Conservation (phyloP, 1,140 invertebrate genomes). For the Trachymyrmex cornetzi region DNA sequence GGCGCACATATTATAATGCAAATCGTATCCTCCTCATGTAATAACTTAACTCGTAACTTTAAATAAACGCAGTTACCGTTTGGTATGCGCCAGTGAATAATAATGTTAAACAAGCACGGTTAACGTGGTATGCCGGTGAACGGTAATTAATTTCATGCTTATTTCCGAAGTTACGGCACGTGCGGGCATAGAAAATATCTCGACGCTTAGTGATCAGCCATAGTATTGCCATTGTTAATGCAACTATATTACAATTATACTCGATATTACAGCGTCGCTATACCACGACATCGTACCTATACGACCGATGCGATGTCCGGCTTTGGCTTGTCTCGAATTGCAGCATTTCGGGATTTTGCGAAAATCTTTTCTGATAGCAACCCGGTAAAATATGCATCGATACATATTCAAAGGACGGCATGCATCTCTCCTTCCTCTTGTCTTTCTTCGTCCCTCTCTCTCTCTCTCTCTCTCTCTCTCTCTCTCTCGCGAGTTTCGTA, state of each 20-base stretch:
- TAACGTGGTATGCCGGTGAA: neutral
- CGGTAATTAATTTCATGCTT: slow-evolving; percentile 51
- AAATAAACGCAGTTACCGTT: slow-evolving; percentile 29
- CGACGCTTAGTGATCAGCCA: neutral
- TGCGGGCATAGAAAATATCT: slow-evolving; percentile 30
- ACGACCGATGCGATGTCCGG: neutral
- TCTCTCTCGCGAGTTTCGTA: slow-evolving; percentile 64
- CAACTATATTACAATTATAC: slow-evolving; percentile 37
- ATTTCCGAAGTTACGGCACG: slow-evolving; percentile 18
- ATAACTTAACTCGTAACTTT: slow-evolving; percentile 28
- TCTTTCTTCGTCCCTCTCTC: neutral
- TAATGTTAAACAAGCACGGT: slow-evolving; percentile 40
- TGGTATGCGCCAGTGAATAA: slow-evolving; percentile 24
- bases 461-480: neutral
- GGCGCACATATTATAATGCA: neutral
- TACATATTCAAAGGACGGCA: slow-evolving; percentile 83
- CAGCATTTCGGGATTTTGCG: slow-evolving; percentile 30
- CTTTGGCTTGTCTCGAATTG: neutral
- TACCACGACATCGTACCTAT: slow-evolving; percentile 4
- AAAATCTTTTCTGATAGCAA: slow-evolving; percentile 44
- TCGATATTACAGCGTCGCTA: neutral
- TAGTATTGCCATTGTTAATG: slow-evolving; percentile 25
- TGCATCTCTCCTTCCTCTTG: neutral
- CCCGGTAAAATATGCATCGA: slow-evolving; percentile 81
- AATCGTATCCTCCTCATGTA: neutral